Evolutionary conservation across 2,113 vertebrate genomes (phyloP).

Genomic region (Equus przewalskii): DNA sequence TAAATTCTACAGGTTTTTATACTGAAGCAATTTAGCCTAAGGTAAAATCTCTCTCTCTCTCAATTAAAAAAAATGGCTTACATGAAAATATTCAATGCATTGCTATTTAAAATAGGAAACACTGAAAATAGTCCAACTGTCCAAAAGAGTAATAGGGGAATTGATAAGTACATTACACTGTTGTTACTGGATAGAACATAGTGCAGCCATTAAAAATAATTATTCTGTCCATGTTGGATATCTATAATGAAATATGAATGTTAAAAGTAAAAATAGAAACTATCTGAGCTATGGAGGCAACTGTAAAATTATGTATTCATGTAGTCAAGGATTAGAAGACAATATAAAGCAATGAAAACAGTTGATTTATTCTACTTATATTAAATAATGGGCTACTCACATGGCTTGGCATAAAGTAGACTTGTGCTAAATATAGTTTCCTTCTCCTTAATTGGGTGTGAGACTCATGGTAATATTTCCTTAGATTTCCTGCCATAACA

Average conservation of each 20-base stretch:
- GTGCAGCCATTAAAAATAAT: slow-evolving; percentile 59
- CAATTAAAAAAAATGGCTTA: neutral
- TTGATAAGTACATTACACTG: neutral
- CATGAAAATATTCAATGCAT: neutral
- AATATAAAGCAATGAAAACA: neutral
- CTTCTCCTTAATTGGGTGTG: neutral
- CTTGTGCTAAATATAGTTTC: neutral
- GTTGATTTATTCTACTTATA: slow-evolving; percentile 21
- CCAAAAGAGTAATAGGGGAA: neutral
- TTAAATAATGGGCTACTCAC: neutral
- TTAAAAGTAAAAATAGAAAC: slow-evolving; percentile 12
- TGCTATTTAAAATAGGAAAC: neutral
- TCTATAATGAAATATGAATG: slow-evolving; percentile 51
- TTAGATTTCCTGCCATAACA: neutral
- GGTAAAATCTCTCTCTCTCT: neutral
- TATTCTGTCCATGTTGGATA: neutral
- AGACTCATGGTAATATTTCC: neutral
- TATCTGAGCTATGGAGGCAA: neutral
- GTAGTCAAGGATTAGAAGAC: slow-evolving; percentile 4
- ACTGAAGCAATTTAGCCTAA: neutral
- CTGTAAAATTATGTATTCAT: slow-evolving; percentile 18
- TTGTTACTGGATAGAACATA: neutral
- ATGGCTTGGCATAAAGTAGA: neutral
- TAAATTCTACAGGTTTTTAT: neutral
- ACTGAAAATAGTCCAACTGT: neutral